Percentiles rank a stretch among this genome's conserved stretches.
Conservation (phyloP, 2,797 vertebrate species). For the Sebastes minor region DNA sequence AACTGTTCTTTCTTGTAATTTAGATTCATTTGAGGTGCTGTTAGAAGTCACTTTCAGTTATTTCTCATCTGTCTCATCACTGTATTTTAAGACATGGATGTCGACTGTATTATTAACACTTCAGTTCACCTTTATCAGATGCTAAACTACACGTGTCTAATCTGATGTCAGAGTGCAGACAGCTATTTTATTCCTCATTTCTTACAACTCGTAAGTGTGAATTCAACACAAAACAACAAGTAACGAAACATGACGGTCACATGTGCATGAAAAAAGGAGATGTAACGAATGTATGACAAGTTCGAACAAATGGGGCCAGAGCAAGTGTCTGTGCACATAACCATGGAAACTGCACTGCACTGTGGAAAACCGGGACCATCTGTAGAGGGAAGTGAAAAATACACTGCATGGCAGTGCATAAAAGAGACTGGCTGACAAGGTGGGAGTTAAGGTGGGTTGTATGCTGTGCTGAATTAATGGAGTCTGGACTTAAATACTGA, state of each 20-base stretch:
- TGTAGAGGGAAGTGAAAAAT: slow-evolving; percentile 52
- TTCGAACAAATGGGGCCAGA: slow-evolving; percentile 21
- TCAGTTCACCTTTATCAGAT: neutral
- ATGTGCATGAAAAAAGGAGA: neutral
- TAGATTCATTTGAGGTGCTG: neutral
- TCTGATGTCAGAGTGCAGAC: neutral
- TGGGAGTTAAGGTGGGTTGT: slow-evolving; percentile 69
- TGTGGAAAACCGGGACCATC: slow-evolving; percentile 46
- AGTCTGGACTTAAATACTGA: slow-evolving; percentile 67
- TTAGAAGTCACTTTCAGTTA: neutral
- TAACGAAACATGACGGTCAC: neutral
- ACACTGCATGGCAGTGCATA: slow-evolving; percentile 60
- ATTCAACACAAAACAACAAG: neutral
- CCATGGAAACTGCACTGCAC: slow-evolving; percentile 53
- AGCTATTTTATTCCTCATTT: neutral
- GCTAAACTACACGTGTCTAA: neutral
- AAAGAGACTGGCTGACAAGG: slow-evolving; percentile 69
- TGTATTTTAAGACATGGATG: neutral
- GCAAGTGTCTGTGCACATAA: slow-evolving; percentile 39
- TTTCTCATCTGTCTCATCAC: neutral
- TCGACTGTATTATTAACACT: neutral
- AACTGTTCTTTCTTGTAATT: neutral
- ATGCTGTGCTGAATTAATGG: slow-evolving; percentile 53
- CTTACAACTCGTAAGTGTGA: neutral
- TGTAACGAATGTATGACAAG: slow-evolving; percentile 34